Evolutionary conservation across 1,140 invertebrate genomes (phyloP), one percentile per base, ranked within the genome.

Genomic region (Hormaphis cornu): DNA sequence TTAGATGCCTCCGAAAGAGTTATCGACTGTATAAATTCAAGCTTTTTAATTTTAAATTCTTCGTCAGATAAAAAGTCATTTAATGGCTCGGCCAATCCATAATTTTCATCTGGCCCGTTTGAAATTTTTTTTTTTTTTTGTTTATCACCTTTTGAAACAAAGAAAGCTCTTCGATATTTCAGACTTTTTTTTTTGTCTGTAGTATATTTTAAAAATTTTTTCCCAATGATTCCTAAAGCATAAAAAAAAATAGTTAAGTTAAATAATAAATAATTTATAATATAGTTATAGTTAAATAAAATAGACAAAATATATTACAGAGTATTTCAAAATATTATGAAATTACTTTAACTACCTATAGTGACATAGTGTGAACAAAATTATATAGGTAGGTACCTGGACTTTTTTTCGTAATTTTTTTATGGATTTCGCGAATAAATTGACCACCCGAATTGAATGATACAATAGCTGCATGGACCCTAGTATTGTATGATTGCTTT

Each of bases 381-480:
- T 12, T 14, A 1, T 44, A 18, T 44, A 10, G 16, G 20, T 20
- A 28, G 12, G 10, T 16, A 54, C 28, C 52, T 16, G 52, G 52
- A 33, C 52, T 54, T 28, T 33, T 54, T 5, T 54, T 20, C 20
- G 52, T 54, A 22, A 54, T 54, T 54, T 54, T 28, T 54, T 54
- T 54, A 54, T 54, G 52, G 26, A 54, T 54, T n/a, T 3, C 24
- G 6, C n/a, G 7, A 30, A 54, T 30, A 54, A 54, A 54, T 18
- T 28, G 30, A 9, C 52, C 52, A 1, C 24, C n/a, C 0, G 52
- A 54, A 12, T 54, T 54, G 18, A 33, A 54, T 3, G 52, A 54
- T 2, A 54, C n/a, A 9, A 54, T 12, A 3, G 52, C 52, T 16
- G 28, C 28, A 22, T 54, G 5, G 4, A 54, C 28, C 33, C 52